Evolutionary conservation across 2,888 invertebrate species (phyloP), one percentile per base, ranked within the genome.

Genomic region (Meiosimyza decipiens): DNA sequence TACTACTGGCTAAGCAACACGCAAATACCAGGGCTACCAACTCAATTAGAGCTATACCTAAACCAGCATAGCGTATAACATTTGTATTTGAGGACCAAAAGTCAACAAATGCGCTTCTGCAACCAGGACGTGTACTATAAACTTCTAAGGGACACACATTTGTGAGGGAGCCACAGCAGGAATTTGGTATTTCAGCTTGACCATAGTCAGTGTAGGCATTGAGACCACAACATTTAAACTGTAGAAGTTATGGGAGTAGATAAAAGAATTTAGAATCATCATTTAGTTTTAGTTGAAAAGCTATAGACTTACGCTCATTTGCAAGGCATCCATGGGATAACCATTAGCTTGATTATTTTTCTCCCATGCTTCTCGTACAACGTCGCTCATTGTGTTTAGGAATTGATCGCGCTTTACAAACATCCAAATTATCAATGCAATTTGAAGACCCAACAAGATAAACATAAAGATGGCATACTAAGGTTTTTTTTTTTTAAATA

Each of bases 1-100:
- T 94, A 82, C 94, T 93, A 85, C 93, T 93, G 77, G 94, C 94
- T 84, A 97, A 89, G 83, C 94, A 95, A 86, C 96, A 92, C 69
- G 95, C 92, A 86, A 96, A 94, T 80, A 94, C 88, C 73, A 95
- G 93, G 74, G 92, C 93, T 79, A 92, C 87, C 75, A 93, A 88
- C 92, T 93, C 93, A 80, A 92, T 86, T 76, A 88, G 91, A 59
- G 92, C 93, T 63, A 94, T 89, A 69, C 90, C 92, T 72, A 94
- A 88, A 16, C 91, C 91, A 62, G 92, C 88, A 62, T 90, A 91
- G 75, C 92, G 92, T 62, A 93, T 88, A 49, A 91, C 84, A 16
- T 79, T 79, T 1, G 76, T 81, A 66, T 83, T 84, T 7, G 80
- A 75, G 4, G 73, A 65, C 85, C 85, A 85, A 75, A 84, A 86